Base-by-base conservation (phyloP, 2,888 invertebrate genomes). In the Pachycephus smyrnensis region DNA sequence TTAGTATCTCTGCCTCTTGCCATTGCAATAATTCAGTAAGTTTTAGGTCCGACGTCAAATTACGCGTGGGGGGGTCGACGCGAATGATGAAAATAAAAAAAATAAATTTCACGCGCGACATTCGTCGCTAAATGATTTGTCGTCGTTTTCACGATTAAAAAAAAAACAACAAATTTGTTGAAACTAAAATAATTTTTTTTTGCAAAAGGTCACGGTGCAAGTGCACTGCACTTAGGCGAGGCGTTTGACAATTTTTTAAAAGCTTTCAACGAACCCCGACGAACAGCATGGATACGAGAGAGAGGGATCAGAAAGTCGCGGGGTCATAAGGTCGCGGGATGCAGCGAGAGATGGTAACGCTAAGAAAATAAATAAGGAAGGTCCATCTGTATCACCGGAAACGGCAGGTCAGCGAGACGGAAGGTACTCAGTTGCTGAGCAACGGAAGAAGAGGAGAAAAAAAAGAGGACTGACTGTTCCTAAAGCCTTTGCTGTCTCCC, bases 391-490 rank as follows among this genome's bases (percentile, higher is more conserved):
- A 55, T 55, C 55, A 9, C 55, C 55, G 55, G 55, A 55, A 55
- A 23, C 55, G 86, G 84, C 86, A 85, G 88, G 89, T 88, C 88
- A 88, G 85, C 87, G 85, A 88, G 86, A 89, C 86, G 88, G 87
- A 89, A 88, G 88, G 85, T 87, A 87, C 88, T 88, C 87, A 87
- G 88, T 89, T 89, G 88, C 89, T 88, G 87, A 86, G 88, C 12
- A 68, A 36, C 23, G 71, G 31, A 35, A 68, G 55, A 36, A 15
- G n/a, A 9, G 6, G 37, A 73, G 30, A 33, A 77, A 40, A 79
- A 73, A 30, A 30, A 37, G 80, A 79, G 81, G 23, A 9, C 23
- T 23, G 9, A 23, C 55, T 55, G 55, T 23, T 23, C 55, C 15
- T 55, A 55, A 55, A 55, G 23, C 23, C 55, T 55, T 55, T 55